Conservation (phyloP, 2,888 invertebrate genomes). For the Tholera decimalis region DNA sequence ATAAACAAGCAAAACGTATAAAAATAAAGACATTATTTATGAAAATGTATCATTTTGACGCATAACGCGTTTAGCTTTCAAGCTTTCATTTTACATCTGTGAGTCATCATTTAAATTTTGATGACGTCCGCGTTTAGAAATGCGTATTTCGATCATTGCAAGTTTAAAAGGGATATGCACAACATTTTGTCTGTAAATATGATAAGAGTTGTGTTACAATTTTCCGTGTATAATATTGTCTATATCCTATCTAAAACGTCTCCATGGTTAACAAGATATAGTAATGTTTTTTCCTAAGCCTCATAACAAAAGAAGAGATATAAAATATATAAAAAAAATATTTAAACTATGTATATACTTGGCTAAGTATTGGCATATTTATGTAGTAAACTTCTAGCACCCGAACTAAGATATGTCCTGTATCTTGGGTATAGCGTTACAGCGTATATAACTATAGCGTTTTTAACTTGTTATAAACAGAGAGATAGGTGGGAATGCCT, state of each 20-base stretch:
- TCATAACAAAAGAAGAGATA: no score
- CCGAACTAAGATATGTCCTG: no score
- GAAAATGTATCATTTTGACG: constrained; percentile 19
- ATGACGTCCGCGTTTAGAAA: constrained; percentile 26
- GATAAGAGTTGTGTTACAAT: constrained; percentile 3
- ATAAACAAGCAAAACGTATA: constrained; percentile 6
- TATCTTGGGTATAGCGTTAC: not conserved
- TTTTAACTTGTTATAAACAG: constrained; percentile 18
- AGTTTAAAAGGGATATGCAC: constrained; percentile 30
- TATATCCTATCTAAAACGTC: not conserved
- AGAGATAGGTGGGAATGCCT: constrained; percentile 70
- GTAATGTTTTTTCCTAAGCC: no score
- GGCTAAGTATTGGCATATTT: no score
- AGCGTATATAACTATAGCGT: not conserved
- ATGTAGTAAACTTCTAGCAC: no score
- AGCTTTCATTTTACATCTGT: constrained; percentile 14
- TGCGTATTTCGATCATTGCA: constrained; percentile 8
- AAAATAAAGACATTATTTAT: constrained; percentile 21
- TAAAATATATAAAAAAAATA: no score
- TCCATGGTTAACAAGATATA: not conserved
- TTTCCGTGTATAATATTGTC: not conserved
- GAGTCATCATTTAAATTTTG: constrained; percentile 29
- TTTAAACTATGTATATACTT: no score
- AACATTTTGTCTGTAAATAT: constrained; percentile 28
- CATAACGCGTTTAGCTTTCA: constrained; percentile 13